Base-by-base conservation (phyloP, 2,797 vertebrate genomes). In the Sylvia borin region DNA sequence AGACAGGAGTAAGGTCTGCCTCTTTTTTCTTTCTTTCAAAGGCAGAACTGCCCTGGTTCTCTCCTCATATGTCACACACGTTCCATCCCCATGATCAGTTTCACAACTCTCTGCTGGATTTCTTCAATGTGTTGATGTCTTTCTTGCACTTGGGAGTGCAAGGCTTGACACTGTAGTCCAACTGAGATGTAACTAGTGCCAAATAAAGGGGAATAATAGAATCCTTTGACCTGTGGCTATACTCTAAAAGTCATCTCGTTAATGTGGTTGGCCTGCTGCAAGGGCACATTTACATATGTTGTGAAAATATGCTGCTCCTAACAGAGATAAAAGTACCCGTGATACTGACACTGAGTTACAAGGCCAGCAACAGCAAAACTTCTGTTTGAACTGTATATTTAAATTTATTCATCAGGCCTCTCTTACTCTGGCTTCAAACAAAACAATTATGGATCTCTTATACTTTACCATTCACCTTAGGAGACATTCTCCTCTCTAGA, bases 51-150 rank as follows among this genome's bases (percentile, higher is more conserved):
- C 21, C 17, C 29, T 6, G 38, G 20, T 40, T 68, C 16, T 57
- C 21, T 66, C 57, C 25, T 66, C 4, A 1, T 25, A 6, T 19
- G 8, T 22, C 34, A 20, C 13, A 16, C 7, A 6, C 31, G 38
- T 40, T 79, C 20, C 54, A 68, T 48, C 5, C 4, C 7, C 34
- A 18, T 7, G 12, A 42, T 7, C 5, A 58, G 7, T 25, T 78
- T 60, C 20, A 21, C 6, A 50, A 62, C 12, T 81, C n/a, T 50
- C 58, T 67, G 48, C 36, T 36, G 26, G 12, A 45, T 26, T 61
- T 0, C 5, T 76, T 34, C 27, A 27, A 16, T 0, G 0, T 32
- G 22, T n/a, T 2, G 0, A 15, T n/a, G 18, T 31, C 36, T n/a
- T 80, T 48, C 19, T 25, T 6, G 2, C 2, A 48, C 27, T 12